Evolutionary conservation across 1,140 invertebrate genomes (phyloP).

Genomic region (Frieseomelitta varia): DNA sequence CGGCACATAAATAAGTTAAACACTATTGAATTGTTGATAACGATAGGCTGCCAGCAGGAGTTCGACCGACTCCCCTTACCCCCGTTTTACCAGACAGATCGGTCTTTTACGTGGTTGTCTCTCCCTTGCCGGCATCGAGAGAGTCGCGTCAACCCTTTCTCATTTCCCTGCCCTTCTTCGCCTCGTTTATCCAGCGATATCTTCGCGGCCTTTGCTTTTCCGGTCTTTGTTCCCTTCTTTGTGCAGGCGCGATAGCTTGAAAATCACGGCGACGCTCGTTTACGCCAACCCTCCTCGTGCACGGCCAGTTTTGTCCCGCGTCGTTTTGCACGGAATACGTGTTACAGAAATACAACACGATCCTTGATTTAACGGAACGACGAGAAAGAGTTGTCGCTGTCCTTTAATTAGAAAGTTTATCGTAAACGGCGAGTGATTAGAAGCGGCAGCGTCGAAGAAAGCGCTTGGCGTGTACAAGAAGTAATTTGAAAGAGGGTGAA

Average conservation of each 20-base stretch:
- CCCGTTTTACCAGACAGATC: conserved; percentile 18
- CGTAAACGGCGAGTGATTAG: conserved; percentile 28
- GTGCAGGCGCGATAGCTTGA: conserved; percentile 20
- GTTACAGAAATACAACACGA: not conserved
- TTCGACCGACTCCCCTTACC: conserved; percentile 29
- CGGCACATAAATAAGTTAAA: conserved; percentile 75
- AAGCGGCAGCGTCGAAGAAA: conserved; percentile 24
- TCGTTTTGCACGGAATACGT: not conserved
- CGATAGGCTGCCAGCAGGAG: conserved; percentile 53
- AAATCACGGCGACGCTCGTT: conserved; percentile 24
- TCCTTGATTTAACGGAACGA: not conserved
- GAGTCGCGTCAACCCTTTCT: conserved; percentile 52
- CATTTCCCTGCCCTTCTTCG: not conserved
- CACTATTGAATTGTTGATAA: conserved; percentile 74
- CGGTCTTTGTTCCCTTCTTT: conserved; percentile 35
- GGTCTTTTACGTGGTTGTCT: conserved; percentile 24
- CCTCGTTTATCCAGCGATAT: conserved; percentile 59
- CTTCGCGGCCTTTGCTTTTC: conserved; percentile 46
- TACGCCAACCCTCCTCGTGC: not conserved
- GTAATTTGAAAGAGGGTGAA: conserved; percentile 44
- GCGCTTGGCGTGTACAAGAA: conserved; percentile 27
- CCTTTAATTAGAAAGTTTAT: conserved; percentile 44
- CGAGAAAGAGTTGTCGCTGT: not conserved
- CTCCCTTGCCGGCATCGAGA: not conserved
- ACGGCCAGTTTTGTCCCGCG: too few species aligned